phyloP scores from a whole-genome alignment of 2,113 vertebrate species.

The Rhegmatorhina hoffmannsi region DNA sequence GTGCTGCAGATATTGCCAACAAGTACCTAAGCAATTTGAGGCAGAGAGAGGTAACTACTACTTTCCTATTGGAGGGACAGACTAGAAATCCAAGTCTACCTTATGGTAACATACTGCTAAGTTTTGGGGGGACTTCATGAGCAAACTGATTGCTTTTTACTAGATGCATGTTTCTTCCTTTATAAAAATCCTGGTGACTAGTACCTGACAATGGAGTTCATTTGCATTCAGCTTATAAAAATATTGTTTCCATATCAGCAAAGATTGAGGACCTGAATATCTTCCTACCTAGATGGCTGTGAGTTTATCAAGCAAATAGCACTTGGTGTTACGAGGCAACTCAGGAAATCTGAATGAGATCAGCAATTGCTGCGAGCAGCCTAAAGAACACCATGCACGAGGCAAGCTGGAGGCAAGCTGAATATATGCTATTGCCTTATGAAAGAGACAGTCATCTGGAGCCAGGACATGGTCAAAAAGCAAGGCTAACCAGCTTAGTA shows the following conservation, averaged over 20 bases:
- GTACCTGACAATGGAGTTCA: not conserved
- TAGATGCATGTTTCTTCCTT: not conserved
- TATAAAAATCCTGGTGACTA: not conserved
- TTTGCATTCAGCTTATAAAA: not conserved
- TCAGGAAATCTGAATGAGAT: not conserved
- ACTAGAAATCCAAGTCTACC: not conserved
- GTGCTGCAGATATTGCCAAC: not conserved
- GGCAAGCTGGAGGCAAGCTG: not conserved
- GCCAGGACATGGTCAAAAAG: not conserved
- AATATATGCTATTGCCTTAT: not conserved
- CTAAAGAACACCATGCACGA: not conserved
- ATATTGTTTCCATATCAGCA: not conserved
- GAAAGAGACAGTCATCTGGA: not conserved
- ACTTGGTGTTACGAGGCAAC: not conserved
- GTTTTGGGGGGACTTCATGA: not conserved
- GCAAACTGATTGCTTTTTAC: not conserved
- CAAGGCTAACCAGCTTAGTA: conserved; percentile 4
- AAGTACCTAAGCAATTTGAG: not conserved
- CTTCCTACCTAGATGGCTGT: not conserved
- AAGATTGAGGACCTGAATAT: not conserved
- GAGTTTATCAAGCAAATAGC: not conserved
- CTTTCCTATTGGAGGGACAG: not conserved
- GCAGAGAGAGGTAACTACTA: not conserved
- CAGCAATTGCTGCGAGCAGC: not conserved
- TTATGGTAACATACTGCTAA: not conserved